Conservation (phyloP, 2,888 invertebrate genomes). For the Lagria hirta region DNA sequence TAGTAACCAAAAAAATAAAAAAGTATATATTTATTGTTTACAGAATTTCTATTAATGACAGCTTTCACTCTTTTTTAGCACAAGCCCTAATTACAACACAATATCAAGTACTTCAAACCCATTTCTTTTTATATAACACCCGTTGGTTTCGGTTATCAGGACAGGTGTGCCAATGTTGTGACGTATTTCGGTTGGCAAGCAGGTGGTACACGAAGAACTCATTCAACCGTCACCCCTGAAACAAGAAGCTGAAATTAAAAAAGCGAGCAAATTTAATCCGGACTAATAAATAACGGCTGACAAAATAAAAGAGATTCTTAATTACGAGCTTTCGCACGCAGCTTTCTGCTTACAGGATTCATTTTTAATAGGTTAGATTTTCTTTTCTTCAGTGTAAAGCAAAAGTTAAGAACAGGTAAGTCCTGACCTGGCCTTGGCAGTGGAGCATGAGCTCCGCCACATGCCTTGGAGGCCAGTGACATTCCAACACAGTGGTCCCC, state of each 20-base stretch:
- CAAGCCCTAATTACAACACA: no score
- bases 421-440: slow-evolving; percentile 30
- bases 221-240: slow-evolving; percentile 19
- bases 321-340: slow-evolving; percentile 6
- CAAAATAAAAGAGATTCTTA: no score
- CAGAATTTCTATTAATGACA: no score
- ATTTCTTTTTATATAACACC: slow-evolving; percentile 19
- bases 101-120: slow-evolving; percentile 13
- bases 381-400: slow-evolving; percentile 10
- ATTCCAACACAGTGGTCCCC: slow-evolving; percentile 15
- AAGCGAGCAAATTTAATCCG: no score
- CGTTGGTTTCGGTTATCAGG: slow-evolving; percentile 24
- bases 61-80: no score
- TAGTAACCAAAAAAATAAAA: no score
- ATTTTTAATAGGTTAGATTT: slow-evolving; percentile 2
- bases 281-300: no score
- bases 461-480: slow-evolving; percentile 30
- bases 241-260: no score
- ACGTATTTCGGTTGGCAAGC: slow-evolving; percentile 21
- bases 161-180: slow-evolving; percentile 21
- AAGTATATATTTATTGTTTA: no score
- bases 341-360: slow-evolving; percentile 3
- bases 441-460: slow-evolving; percentile 25
- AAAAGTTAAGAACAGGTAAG: slow-evolving; percentile 22
- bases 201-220: slow-evolving; percentile 21